A percentile compares a stretch with the other conserved stretches of the same genome.
Evolutionary conservation across 2,888 invertebrate species (phyloP).

Genomic region (Autographa pulchrina): DNA sequence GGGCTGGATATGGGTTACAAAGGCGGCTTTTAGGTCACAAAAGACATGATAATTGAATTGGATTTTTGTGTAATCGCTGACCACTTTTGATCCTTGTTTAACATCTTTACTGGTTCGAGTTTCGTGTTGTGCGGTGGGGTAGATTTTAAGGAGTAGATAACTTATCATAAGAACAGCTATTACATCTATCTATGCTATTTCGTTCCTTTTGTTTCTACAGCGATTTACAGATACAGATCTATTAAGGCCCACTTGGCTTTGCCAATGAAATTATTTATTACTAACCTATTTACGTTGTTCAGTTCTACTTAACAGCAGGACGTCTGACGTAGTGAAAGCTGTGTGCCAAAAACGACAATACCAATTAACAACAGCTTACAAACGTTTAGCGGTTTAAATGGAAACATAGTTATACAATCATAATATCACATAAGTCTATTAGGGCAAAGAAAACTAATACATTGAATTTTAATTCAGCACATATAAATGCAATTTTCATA

Average conservation of each 20-base stretch:
- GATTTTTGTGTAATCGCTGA: slow-evolving; percentile 81
- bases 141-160: neutral
- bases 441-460: too few relatives aligned
- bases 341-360: neutral
- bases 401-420: neutral
- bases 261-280: slow-evolving; percentile 1
- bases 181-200: slow-evolving; percentile 7
- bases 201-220: slow-evolving; percentile 26
- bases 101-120: slow-evolving; percentile 65
- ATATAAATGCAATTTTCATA: too few relatives aligned
- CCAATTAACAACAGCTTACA: neutral
- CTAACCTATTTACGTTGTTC: slow-evolving; percentile 13
- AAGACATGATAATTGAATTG: slow-evolving; percentile 85
- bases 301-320: slow-evolving; percentile 1
- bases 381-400: neutral
- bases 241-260: neutral
- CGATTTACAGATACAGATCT: slow-evolving; percentile 11
- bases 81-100: slow-evolving; percentile 82
- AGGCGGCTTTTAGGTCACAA: slow-evolving; percentile 86
- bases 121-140: slow-evolving; percentile 59
- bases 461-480: too few relatives aligned
- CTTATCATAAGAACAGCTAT: neutral
- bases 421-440: neutral
- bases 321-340: neutral
- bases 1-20: slow-evolving; percentile 66